Evolutionary conservation across 2,797 vertebrate genomes (phyloP).

Genomic region (Eulemur coronatus): DNA sequence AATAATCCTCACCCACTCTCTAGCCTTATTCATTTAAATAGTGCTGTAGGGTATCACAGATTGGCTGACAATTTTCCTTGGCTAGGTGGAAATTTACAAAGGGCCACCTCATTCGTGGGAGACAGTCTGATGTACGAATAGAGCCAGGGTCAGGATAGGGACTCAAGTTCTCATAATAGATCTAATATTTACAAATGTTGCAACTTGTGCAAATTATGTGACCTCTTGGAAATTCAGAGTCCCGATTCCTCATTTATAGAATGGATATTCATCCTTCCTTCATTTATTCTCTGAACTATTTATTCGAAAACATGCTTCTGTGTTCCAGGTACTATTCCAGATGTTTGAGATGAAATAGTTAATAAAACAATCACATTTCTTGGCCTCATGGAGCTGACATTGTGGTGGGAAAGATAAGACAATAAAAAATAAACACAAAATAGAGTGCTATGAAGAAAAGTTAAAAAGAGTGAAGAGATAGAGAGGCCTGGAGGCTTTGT

Average conservation of each 20-base stretch:
- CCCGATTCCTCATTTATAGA: background rate
- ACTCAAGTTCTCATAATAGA: background rate
- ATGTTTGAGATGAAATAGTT: background rate
- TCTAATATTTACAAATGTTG: background rate
- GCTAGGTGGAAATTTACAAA: background rate
- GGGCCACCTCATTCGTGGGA: background rate
- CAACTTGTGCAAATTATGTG: background rate
- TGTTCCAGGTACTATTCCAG: background rate
- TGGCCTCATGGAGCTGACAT: background rate
- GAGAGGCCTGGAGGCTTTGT: rapidly evolving
- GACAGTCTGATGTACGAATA: background rate
- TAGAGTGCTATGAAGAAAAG: background rate
- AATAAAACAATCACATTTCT: background rate
- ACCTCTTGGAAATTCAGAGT: background rate
- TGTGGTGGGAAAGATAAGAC: background rate
- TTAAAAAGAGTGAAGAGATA: background rate
- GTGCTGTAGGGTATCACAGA: background rate
- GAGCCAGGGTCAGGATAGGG: background rate
- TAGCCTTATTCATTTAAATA: background rate
- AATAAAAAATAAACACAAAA: background rate
- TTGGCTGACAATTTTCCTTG: background rate
- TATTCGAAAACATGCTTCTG: background rate
- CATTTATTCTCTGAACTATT: background rate
- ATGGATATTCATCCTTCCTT: background rate
- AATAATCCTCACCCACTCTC: background rate